phyloP scores from a whole-genome alignment of 1,140 invertebrate species.

The Protaetia brevitarsis region DNA sequence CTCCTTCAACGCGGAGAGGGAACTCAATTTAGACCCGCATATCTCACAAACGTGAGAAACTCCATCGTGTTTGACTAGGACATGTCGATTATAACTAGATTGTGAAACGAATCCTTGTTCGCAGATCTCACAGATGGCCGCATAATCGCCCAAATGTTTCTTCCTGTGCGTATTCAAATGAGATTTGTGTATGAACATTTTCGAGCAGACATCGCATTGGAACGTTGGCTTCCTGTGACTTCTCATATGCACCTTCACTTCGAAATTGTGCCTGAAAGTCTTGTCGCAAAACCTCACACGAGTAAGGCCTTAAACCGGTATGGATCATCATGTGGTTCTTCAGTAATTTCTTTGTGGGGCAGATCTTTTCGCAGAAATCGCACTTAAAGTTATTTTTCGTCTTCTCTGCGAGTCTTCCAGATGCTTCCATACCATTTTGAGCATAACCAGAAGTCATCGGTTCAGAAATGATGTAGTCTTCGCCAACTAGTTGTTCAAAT shows the following conservation, averaged over 20 bases:
- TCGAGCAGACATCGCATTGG: conserved; percentile 46
- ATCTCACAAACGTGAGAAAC: conserved; percentile 31
- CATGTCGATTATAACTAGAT: conserved; percentile 33
- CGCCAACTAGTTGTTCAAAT: conserved; percentile 29
- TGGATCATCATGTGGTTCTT: conserved; percentile 60
- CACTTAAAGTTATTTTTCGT: conserved; percentile 24
- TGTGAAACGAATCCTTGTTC: conserved; percentile 38
- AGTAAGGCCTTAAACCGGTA: conserved; percentile 58
- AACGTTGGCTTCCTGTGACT: conserved; percentile 43
- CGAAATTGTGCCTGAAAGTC: conserved; percentile 36
- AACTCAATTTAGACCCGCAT: conserved; percentile 34
- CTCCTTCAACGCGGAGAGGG: conserved; percentile 32
- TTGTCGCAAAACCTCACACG: conserved; percentile 53
- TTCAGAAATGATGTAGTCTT: no score
- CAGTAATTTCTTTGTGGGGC: conserved; percentile 53
- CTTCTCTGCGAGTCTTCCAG: neutral
- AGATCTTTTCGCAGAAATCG: conserved; percentile 56
- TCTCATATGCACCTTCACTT: conserved; percentile 54
- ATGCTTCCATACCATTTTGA: neutral
- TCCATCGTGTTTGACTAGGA: conserved; percentile 32
- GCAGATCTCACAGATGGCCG: conserved; percentile 36
- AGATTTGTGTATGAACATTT: conserved; percentile 66
- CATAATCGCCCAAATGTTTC: conserved; percentile 56
- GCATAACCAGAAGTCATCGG: no score
- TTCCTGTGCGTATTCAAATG: conserved; percentile 63